Evolutionary conservation across 2,113 vertebrate species (phyloP).

Genomic region (Lagopus leucura): DNA sequence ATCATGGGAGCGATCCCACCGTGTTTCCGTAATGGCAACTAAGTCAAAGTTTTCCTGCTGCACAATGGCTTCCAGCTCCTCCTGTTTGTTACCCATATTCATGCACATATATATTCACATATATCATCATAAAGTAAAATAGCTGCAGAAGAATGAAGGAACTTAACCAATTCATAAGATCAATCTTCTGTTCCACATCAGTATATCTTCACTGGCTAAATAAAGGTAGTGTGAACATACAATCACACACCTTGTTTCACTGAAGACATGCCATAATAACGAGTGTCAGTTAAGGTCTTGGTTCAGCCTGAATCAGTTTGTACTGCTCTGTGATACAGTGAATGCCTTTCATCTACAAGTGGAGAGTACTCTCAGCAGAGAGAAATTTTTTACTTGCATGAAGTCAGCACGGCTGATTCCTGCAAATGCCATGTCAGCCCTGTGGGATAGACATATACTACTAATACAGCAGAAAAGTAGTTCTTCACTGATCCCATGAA

Average conservation of each 20-base stretch:
- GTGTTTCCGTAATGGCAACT: too few relatives aligned
- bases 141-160: background rate
- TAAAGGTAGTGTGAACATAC: slow-evolving; percentile 37
- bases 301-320: slow-evolving; percentile 59
- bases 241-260: slow-evolving; percentile 39
- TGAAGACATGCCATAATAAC: slow-evolving; percentile 24
- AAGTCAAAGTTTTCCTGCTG: too few relatives aligned
- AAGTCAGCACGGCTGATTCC: slow-evolving; percentile 19
- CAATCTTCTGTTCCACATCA: background rate
- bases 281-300: slow-evolving; percentile 48
- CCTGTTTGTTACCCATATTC: too few relatives aligned
- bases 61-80: too few relatives aligned
- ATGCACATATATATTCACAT: background rate
- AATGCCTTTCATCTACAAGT: slow-evolving; percentile 42
- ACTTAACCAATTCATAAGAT: background rate
- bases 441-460: slow-evolving; percentile 21
- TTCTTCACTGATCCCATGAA: slow-evolving; percentile 7
- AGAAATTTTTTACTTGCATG: slow-evolving; percentile 21
- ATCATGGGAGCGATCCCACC: too few relatives aligned
- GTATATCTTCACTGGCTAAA: background rate
- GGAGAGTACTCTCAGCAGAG: slow-evolving; percentile 38
- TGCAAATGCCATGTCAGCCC: slow-evolving; percentile 45
- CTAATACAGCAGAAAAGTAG: slow-evolving; percentile 9
- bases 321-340: background rate
- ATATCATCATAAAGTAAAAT: background rate